A percentile compares a stretch with the other conserved stretches of the same genome.
phyloP scores from a whole-genome alignment of 2,888 invertebrate genomes.

The Copidosoma aretas region DNA sequence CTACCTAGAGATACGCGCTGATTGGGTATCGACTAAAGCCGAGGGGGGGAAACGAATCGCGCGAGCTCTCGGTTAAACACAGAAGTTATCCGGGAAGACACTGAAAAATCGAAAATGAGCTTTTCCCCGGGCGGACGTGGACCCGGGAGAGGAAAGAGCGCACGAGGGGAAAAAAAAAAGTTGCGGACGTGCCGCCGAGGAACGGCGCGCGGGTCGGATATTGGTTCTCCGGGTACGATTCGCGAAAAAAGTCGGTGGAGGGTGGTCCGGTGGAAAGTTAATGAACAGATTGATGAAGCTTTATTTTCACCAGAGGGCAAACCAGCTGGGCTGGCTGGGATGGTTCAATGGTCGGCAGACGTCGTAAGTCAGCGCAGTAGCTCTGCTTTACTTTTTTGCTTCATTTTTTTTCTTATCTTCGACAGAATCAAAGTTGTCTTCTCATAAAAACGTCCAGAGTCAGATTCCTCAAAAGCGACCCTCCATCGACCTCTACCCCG shows the following conservation, averaged over 20 bases:
- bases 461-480: too few species aligned
- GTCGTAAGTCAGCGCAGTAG: too few species aligned
- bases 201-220: conserved; percentile 14
- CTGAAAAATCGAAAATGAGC: conserved; percentile 43
- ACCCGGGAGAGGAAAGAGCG: conserved; percentile 3
- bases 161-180: background rate
- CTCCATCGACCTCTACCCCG: too few species aligned
- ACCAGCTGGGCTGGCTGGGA: too few species aligned
- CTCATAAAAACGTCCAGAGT: too few species aligned
- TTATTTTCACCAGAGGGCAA: background rate
- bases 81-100: conserved; percentile 13
- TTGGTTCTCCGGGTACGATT: background rate
- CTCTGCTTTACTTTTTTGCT: too few species aligned
- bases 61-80: conserved; percentile 5
- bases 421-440: too few species aligned
- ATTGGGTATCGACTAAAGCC: conserved; percentile 40
- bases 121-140: conserved; percentile 24
- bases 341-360: too few species aligned
- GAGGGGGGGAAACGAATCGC: conserved; percentile 14
- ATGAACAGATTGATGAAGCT: conserved; percentile 8
- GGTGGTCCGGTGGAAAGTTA: conserved; percentile 5
- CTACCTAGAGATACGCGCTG: conserved; percentile 34
- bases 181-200: conserved; percentile 7
- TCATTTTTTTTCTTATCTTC: too few species aligned
- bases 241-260: conserved; percentile 12